Conservation (phyloP, 2,113 vertebrate species). For the Bombycilla garrulus region DNA sequence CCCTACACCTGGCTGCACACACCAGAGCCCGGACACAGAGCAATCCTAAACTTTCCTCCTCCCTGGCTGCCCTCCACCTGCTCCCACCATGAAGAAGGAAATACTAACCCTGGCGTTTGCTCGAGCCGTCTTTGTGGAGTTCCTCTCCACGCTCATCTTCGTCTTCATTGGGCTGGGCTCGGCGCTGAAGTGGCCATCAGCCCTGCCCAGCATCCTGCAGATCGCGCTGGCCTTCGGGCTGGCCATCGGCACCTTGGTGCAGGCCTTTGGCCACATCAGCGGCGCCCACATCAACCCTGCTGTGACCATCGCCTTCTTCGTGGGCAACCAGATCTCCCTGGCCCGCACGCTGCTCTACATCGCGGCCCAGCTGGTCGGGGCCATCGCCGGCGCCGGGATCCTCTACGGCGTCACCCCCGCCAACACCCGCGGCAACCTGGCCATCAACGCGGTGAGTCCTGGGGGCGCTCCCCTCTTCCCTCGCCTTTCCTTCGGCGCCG, state of each 20-base stretch:
- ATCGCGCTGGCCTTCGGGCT: slow-evolving; percentile 79
- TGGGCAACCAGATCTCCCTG: slow-evolving; percentile 80
- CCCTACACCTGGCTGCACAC: background rate
- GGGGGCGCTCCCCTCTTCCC: background rate
- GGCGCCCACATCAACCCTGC: slow-evolving; percentile 81
- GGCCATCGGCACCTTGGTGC: slow-evolving; percentile 77
- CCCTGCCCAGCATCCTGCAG: slow-evolving; percentile 76
- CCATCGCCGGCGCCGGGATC: slow-evolving; percentile 76
- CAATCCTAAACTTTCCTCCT: background rate
- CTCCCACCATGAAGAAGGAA: slow-evolving; percentile 75
- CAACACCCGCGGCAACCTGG: slow-evolving; percentile 74
- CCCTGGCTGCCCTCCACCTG: background rate
- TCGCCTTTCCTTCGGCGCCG: fast-evolving
- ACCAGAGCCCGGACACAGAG: background rate
- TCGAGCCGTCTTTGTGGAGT: slow-evolving; percentile 75
- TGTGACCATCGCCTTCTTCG: slow-evolving; percentile 75
- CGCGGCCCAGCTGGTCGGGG: slow-evolving; percentile 76
- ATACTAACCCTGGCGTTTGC: slow-evolving; percentile 75
- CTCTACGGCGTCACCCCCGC: slow-evolving; percentile 68
- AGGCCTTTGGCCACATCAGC: slow-evolving; percentile 77
- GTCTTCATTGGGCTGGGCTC: slow-evolving; percentile 81
- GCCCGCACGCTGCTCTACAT: slow-evolving; percentile 73
- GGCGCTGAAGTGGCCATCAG: slow-evolving; percentile 75
- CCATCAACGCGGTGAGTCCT: slow-evolving; percentile 74
- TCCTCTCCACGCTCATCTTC: slow-evolving; percentile 80